Conservation (phyloP, 2,113 vertebrate genomes). For the Clarias batrachus region DNA sequence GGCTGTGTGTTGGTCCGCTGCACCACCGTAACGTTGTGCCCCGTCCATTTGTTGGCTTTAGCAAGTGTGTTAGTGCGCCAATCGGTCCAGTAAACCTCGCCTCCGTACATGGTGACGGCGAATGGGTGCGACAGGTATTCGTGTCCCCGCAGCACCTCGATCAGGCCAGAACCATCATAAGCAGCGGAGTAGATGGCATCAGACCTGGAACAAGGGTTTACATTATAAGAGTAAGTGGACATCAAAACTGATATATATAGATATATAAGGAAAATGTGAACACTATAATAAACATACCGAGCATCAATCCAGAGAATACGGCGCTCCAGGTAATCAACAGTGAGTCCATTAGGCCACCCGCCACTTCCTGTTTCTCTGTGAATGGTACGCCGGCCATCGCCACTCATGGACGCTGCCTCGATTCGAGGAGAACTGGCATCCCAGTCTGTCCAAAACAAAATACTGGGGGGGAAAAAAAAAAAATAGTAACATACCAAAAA, state of each 20-base stretch:
- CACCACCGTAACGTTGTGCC: conserved; percentile 93
- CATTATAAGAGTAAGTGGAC: neutral
- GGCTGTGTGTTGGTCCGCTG: conserved; percentile 97
- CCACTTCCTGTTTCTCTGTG: conserved; percentile 91
- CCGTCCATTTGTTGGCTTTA: conserved; percentile 98
- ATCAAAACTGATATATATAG: neutral
- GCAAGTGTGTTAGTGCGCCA: conserved; percentile 96
- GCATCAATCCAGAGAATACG: conserved; percentile 97
- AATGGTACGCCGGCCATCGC: conserved; percentile 86
- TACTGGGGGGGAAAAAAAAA: conserved; percentile 63
- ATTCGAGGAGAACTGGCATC: conserved; percentile 92
- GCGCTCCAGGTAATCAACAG: conserved; percentile 93
- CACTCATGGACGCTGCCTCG: conserved; percentile 95
- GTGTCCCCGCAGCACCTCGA: conserved; percentile 93
- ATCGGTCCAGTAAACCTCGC: conserved; percentile 98
- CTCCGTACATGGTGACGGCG: conserved; percentile 92
- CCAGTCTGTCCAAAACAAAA: conserved; percentile 98
- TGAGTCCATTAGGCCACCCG: conserved; percentile 96
- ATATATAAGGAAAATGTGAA: neutral
- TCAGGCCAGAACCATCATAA: conserved; percentile 91
- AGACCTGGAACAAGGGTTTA: conserved; percentile 72
- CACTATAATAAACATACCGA: conserved; percentile 70
- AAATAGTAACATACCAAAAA: conserved; percentile 2
- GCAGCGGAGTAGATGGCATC: conserved; percentile 95
- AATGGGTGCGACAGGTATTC: conserved; percentile 96